These are phyloP conservation scores for Hirtodrosophila confusa DNA, from an alignment of 2,888 invertebrate genomes.

Conservation along the genomic window DNA sequence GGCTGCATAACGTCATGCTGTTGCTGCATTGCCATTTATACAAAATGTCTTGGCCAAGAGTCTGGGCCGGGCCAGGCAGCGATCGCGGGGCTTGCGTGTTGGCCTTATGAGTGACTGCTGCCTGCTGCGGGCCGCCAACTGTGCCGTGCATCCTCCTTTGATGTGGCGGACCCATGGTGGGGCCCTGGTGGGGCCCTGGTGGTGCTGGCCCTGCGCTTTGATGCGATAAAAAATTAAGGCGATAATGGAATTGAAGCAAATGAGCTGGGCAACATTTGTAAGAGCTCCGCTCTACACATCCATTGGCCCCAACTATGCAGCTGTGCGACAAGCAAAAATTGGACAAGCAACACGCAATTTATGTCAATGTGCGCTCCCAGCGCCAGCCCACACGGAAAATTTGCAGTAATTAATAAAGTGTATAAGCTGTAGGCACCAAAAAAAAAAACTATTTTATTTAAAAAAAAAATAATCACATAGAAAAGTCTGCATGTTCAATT, in stretches of 20 bases:
- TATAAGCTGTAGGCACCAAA: constrained; percentile 43
- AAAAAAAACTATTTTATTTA: constrained; percentile 9
- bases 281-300: constrained; percentile 23
- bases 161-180: constrained; percentile 75
- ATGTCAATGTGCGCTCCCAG: constrained; percentile 77
- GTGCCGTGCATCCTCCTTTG: constrained; percentile 83
- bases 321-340: constrained; percentile 81
- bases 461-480: constrained; percentile 9
- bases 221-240: constrained; percentile 83
- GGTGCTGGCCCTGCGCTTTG: constrained; percentile 69
- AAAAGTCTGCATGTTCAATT: constrained; percentile 70
- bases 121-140: constrained; percentile 75
- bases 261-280: constrained; percentile 81
- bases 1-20: constrained; percentile 81
- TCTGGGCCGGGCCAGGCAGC: constrained; percentile 7
- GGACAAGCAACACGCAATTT: constrained; percentile 80
- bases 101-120: constrained; percentile 76
- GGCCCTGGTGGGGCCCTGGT: constrained; percentile 13
- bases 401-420: constrained; percentile 72
- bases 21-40: constrained; percentile 79
- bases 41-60: constrained; percentile 46
- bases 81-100: constrained; percentile 69
- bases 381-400: constrained; percentile 76
- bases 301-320: constrained; percentile 59
- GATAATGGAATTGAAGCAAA: constrained; percentile 84